phyloP scores from a whole-genome alignment of 2,888 invertebrate genomes.

The Elmis aenea region DNA sequence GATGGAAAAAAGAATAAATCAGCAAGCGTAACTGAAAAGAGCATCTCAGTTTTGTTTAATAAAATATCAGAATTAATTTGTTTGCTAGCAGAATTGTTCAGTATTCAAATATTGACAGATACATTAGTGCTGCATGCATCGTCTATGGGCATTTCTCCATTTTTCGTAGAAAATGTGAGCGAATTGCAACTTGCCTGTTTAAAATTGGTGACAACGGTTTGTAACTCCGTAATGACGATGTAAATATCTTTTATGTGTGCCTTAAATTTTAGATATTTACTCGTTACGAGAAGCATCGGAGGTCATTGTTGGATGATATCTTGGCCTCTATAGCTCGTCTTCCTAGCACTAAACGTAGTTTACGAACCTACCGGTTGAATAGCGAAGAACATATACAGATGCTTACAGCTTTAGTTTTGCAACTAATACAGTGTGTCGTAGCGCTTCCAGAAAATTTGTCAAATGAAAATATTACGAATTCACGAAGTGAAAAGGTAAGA shows the following conservation, averaged over 20 bases:
- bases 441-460: conserved; percentile 70
- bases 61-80: conserved; percentile 75
- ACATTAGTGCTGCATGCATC: conserved; percentile 85
- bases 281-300: conserved; percentile 90
- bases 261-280: conserved; percentile 74
- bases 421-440: conserved; percentile 95
- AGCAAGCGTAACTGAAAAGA: conserved; percentile 57
- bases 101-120: conserved; percentile 83
- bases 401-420: conserved; percentile 94
- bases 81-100: conserved; percentile 73
- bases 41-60: conserved; percentile 68
- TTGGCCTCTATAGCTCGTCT: conserved; percentile 94
- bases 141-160: conserved; percentile 84
- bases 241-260: background rate
- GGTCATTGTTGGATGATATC: conserved; percentile 90
- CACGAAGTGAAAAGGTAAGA: too few species aligned
- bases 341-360: conserved; percentile 92
- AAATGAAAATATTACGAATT: conserved; percentile 31
- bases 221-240: conserved; percentile 23
- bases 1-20: conserved; percentile 28
- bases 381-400: conserved; percentile 95
- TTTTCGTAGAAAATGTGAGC: conserved; percentile 93
- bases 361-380: conserved; percentile 84
- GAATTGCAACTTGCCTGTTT: conserved; percentile 87
- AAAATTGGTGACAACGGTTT: conserved; percentile 79